Percentiles rank a stretch among this genome's conserved stretches.
phyloP scores from a whole-genome alignment of 2,888 invertebrate species.

The Timema cristinae region DNA sequence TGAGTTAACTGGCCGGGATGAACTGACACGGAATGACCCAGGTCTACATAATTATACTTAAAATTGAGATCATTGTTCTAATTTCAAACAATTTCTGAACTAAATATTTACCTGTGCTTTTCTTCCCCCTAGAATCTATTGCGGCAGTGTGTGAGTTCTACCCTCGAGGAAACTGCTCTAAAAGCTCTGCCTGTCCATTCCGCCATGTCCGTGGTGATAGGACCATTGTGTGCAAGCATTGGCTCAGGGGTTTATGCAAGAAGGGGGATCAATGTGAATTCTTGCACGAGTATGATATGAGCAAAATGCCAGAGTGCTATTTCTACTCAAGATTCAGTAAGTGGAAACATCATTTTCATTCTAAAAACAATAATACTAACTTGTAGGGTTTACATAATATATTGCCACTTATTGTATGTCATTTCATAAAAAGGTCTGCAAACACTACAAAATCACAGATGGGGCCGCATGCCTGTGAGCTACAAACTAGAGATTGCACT shows the following conservation, averaged over 20 bases:
- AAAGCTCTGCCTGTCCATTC: conserved; percentile 91
- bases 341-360: conserved; percentile 35
- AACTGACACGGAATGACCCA: no score
- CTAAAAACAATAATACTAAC: background rate
- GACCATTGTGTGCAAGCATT: conserved; percentile 99
- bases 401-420: background rate
- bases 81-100: no score
- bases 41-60: no score
- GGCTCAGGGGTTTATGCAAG: conserved; percentile 97
- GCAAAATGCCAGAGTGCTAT: conserved; percentile 99
- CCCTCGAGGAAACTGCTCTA: conserved; percentile 66
- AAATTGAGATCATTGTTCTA: no score
- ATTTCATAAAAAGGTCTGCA: background rate
- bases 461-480: no score
- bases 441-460: no score
- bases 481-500: no score
- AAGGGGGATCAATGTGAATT: conserved; percentile 99
- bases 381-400: no score
- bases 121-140: conserved; percentile 76
- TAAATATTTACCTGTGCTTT: no score
- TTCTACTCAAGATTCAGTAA: conserved; percentile 96
- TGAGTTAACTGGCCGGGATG: no score
- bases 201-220: conserved; percentile 96
- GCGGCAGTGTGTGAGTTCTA: conserved; percentile 95
- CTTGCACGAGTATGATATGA: conserved; percentile 99